A percentile compares a stretch with the other conserved stretches of the same genome.
Evolutionary conservation across 2,888 invertebrate species (phyloP).

Genomic region (Ganaspis brasiliensis): DNA sequence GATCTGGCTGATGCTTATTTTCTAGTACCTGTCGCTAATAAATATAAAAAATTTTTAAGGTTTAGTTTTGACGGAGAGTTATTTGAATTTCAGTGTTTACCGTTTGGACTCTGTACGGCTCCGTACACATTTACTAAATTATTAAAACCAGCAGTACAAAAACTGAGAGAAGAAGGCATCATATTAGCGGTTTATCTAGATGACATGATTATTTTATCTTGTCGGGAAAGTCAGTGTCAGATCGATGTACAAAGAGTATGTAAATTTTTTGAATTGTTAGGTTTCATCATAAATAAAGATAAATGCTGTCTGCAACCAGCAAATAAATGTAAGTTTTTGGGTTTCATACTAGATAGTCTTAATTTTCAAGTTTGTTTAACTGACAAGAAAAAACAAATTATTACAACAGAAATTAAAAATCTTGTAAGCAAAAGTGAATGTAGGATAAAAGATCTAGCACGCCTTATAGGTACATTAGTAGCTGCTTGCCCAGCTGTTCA

Average conservation of each 20-base stretch:
- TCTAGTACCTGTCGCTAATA: conserved; percentile 40
- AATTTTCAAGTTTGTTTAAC: conserved; percentile 25
- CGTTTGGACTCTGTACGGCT: conserved; percentile 20
- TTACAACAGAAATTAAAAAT: conserved; percentile 1
- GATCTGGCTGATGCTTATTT: conserved; percentile 56
- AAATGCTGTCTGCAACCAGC: conserved; percentile 49
- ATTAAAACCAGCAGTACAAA: conserved; percentile 54
- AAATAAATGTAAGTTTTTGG: conserved; percentile 46
- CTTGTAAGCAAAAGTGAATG: conserved; percentile 17
- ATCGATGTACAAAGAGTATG: conserved; percentile 34
- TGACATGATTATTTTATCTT: conserved; percentile 51
- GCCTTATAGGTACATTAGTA: conserved; percentile 48
- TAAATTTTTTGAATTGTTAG: conserved; percentile 48
- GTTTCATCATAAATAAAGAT: conserved; percentile 50
- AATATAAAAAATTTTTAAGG: conserved; percentile 51
- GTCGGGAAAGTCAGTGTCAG: conserved; percentile 42
- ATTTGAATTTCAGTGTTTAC: conserved; percentile 55
- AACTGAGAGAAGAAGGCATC: conserved; percentile 45
- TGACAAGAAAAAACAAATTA: conserved; percentile 37
- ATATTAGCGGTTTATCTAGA: conserved; percentile 57
- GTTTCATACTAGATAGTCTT: conserved; percentile 47
- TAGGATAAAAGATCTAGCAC: conserved; percentile 50
- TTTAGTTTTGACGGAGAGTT: conserved; percentile 45
- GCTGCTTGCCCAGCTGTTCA: conserved; percentile 50
- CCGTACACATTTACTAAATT: conserved; percentile 60